Percentiles rank a stretch among this genome's conserved stretches.
Evolutionary conservation across 1,140 invertebrate genomes (phyloP).

Genomic region (Leptinotarsa texana): DNA sequence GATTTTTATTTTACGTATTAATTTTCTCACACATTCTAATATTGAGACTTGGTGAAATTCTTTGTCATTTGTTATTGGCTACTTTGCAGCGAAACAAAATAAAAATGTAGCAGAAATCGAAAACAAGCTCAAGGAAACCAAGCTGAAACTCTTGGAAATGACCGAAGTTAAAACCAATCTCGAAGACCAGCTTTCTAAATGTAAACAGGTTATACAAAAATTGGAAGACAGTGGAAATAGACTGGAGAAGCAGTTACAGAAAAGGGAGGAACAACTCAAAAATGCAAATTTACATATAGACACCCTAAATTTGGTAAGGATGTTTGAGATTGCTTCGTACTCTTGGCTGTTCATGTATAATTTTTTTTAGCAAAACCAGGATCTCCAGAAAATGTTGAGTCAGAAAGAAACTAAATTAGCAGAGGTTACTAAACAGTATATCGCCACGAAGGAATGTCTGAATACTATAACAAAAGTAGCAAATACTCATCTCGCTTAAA

Average conservation of each 20-base stretch:
- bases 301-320: conserved; percentile 35
- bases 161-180: conserved; percentile 26
- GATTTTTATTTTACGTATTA: too few species aligned
- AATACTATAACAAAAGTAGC: conserved; percentile 20
- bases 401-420: conserved; percentile 15
- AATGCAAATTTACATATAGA: conserved; percentile 35
- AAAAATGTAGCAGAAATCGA: conserved; percentile 29
- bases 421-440: conserved; percentile 19
- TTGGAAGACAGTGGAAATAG: conserved; percentile 41
- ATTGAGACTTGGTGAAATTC: too few species aligned
- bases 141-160: conserved; percentile 29
- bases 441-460: conserved; percentile 9
- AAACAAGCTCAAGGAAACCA: conserved; percentile 30
- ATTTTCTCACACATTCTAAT: too few species aligned
- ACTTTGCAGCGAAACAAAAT: conserved; percentile 30
- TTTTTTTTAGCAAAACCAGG: conserved; percentile 17
- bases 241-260: conserved; percentile 39
- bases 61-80: conserved; percentile 14
- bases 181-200: conserved; percentile 38
- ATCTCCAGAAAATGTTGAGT: conserved; percentile 1
- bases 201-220: conserved; percentile 36
- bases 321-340: background rate
- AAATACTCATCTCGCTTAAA: background rate
- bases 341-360: background rate
- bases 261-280: conserved; percentile 41